Base-by-base conservation (phyloP, 2,113 vertebrate species). In the Phalacrocorax pelagicus region DNA sequence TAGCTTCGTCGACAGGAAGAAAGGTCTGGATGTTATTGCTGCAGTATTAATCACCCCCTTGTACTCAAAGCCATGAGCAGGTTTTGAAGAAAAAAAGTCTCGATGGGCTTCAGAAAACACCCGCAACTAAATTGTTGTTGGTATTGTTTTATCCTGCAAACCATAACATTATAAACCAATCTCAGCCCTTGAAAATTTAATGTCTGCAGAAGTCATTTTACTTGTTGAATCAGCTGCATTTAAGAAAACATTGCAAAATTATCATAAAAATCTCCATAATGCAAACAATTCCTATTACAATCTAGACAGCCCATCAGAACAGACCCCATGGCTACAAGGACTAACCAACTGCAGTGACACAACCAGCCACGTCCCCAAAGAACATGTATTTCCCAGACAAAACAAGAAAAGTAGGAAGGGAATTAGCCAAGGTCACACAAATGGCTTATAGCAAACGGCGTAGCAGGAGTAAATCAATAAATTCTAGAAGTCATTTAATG, bases 391-490 rank as follows among this genome's bases (percentile, higher is more conserved):
- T 71, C 51, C 78, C 73, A 17, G 70, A 13, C 52, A 46, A 26
- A 32, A 7, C 29, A 6, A 1, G 62, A 9, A 3, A 17, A 66
- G 16, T 6, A 69, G 32, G 70, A 44, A 61, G 32, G 40, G 62
- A 80, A 72, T 5, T 26, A 27, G 46, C 46, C 92, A 82, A 80
- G 62, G 79, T 69, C 79, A 83, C 61, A 4, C 34, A 34, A 59
- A 34, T 1, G 46, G 62, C 44, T 7, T 8, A 12, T 4, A 46
- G 30, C 62, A 57, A 57, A 36, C 26, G 14, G 61, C 5, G 8
- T 4, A 30, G 44, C 0, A 51, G 26, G 16, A 79, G 11, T 5
- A n/a, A 59, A 3, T 17, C 29, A 18, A 10, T 5, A 16, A 2
- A 14, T 27, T 46, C 15, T 9, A 44, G 70, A 66, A 74, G 36